Percentiles rank a stretch among this genome's conserved stretches.
phyloP scores from a whole-genome alignment of 2,888 invertebrate genomes.

The Torymus aiolomorphi region DNA sequence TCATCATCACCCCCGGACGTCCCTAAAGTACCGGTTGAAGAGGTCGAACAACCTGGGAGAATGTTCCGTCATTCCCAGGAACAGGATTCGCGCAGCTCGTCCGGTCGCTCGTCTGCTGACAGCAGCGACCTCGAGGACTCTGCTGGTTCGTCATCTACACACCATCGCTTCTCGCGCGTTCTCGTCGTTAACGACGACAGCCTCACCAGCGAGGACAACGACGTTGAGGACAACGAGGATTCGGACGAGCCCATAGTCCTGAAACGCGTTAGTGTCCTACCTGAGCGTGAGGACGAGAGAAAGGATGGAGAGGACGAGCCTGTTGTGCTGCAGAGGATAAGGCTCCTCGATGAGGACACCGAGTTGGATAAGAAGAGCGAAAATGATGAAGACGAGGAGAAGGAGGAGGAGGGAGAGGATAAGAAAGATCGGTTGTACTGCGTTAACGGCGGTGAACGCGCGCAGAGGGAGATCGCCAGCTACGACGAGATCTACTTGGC shows the following conservation, averaged over 20 bases:
- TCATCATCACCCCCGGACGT: neutral
- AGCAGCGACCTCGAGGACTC: conserved; percentile 73
- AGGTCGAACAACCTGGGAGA: conserved; percentile 55
- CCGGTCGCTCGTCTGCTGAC: conserved; percentile 73
- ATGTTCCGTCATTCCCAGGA: conserved; percentile 68
- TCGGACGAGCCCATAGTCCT: conserved; percentile 66
- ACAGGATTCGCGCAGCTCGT: conserved; percentile 71
- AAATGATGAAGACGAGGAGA: conserved; percentile 36
- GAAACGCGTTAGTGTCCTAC: conserved; percentile 65
- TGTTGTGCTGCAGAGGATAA: conserved; percentile 68
- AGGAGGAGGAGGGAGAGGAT: conserved; percentile 17
- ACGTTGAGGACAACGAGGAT: conserved; percentile 71
- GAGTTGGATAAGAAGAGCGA: conserved; percentile 37
- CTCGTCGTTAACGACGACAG: conserved; percentile 75
- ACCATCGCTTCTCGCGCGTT: conserved; percentile 72
- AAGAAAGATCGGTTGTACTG: conserved; percentile 16
- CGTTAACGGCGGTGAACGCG: neutral
- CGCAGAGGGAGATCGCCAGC: conserved; percentile 53
- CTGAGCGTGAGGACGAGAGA: conserved; percentile 64
- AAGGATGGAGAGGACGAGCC: conserved; percentile 62
- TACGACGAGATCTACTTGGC: conserved; percentile 72
- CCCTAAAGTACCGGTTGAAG: neutral
- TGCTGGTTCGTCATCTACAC: conserved; percentile 52
- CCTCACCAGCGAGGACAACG: conserved; percentile 69
- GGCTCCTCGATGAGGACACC: conserved; percentile 67